Evolutionary conservation across 2,888 invertebrate genomes (phyloP).

Genomic region (Neelides folsomi): DNA sequence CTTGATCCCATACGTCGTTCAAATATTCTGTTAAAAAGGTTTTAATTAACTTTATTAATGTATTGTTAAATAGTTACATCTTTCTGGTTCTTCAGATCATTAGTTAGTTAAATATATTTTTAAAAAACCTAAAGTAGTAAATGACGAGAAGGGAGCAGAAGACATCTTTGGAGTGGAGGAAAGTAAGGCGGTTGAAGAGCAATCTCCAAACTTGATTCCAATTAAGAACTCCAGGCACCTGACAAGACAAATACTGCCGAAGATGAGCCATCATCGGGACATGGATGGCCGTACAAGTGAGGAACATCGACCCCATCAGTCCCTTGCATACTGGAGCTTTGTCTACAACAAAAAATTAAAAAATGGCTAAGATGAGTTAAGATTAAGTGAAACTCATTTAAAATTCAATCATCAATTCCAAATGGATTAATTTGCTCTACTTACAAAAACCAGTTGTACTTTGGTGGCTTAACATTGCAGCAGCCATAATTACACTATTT

Average conservation of each 20-base stretch:
- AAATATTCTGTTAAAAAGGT: slow-evolving; percentile 38
- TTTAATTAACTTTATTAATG: not conserved
- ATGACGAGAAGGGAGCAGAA: slow-evolving; percentile 42
- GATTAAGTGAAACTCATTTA: slow-evolving; percentile 2
- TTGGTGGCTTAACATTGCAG: slow-evolving; percentile 36
- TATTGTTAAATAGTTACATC: not conserved
- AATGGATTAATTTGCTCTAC: slow-evolving; percentile 15
- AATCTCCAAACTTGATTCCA: slow-evolving; percentile 27
- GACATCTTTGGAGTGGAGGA: slow-evolving; percentile 43
- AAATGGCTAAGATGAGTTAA: not conserved
- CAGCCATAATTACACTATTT: slow-evolving; percentile 13
- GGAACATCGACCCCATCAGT: slow-evolving; percentile 39
- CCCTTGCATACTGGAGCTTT: slow-evolving; percentile 42
- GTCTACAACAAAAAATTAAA: slow-evolving; percentile 34
- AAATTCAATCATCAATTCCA: not conserved
- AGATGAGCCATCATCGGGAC: slow-evolving; percentile 39
- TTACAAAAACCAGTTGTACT: slow-evolving; percentile 38
- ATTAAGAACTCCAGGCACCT: slow-evolving; percentile 37
- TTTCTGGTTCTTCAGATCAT: too few species aligned
- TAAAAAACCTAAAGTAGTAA: slow-evolving; percentile 40
- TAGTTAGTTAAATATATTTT: not conserved
- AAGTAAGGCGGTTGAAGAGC: slow-evolving; percentile 37
- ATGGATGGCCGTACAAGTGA: slow-evolving; percentile 41
- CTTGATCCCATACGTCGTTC: slow-evolving; percentile 43
- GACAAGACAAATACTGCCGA: slow-evolving; percentile 39